phyloP scores from a whole-genome alignment of 2,113 vertebrate genomes.

The Sclerurus mexicanus region DNA sequence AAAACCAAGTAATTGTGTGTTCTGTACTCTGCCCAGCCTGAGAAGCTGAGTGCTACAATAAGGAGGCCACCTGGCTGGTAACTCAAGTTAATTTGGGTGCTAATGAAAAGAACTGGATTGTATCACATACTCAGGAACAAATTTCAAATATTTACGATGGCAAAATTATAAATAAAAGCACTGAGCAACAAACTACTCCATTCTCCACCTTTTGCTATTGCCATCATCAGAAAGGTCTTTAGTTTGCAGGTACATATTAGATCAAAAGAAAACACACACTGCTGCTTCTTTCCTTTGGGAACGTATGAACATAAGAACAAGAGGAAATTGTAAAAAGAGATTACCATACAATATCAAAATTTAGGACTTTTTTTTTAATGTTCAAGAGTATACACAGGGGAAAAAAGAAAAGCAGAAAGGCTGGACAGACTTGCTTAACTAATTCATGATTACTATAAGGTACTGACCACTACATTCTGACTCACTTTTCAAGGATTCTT shows the following conservation, averaged over 20 bases:
- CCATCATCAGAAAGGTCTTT: not conserved
- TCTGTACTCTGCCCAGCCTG: not conserved
- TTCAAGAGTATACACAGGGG: not conserved
- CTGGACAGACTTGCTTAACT: not conserved
- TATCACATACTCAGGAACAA: not conserved
- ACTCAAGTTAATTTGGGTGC: not conserved
- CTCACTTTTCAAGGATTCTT: not conserved
- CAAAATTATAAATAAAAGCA: not conserved
- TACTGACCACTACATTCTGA: not conserved
- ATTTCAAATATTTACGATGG: not conserved
- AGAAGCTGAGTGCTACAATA: not conserved
- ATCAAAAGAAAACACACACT: not conserved
- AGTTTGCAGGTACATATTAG: not conserved
- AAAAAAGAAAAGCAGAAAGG: not conserved
- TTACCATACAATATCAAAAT: not conserved
- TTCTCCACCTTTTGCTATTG: not conserved
- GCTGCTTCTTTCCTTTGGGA: not conserved
- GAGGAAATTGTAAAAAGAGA: not conserved
- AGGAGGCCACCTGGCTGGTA: not conserved
- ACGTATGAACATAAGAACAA: not conserved
- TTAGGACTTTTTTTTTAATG: not conserved
- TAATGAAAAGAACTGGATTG: not conserved
- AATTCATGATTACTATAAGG: not conserved
- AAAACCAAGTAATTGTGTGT: rapidly evolving
- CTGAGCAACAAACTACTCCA: not conserved